Evolutionary conservation across 2,797 vertebrate genomes (phyloP).

Genomic region (Pogonophryne albipinna): DNA sequence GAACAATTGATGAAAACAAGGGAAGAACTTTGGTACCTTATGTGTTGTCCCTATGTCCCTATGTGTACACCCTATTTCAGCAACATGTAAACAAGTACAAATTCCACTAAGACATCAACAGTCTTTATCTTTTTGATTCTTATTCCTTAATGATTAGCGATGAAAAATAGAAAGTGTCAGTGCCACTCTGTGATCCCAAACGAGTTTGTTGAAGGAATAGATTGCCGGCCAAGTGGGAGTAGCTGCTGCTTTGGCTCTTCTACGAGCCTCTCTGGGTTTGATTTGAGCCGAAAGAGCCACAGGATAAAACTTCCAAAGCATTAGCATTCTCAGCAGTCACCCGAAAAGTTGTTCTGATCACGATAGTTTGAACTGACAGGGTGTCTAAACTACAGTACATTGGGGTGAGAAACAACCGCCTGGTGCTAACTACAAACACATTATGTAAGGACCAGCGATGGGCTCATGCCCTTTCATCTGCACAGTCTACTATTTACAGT

Average conservation of each 20-base stretch:
- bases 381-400: conserved; percentile 82
- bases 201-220: conserved; percentile 83
- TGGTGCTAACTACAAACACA: conserved; percentile 82
- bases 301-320: conserved; percentile 81
- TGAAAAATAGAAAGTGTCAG: conserved; percentile 33
- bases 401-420: conserved; percentile 85
- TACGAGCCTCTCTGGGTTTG: conserved; percentile 86
- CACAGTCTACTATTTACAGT: conserved; percentile 55
- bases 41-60: too few species aligned
- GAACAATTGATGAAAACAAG: conserved; percentile 7
- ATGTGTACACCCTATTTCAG: conserved; percentile 6
- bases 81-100: conserved; percentile 25
- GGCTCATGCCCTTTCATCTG: conserved; percentile 68
- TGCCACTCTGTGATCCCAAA: conserved; percentile 85
- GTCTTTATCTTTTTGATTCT: conserved; percentile 25
- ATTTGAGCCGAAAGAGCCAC: conserved; percentile 87
- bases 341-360: conserved; percentile 85
- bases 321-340: conserved; percentile 86
- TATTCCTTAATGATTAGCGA: conserved; percentile 7
- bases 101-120: background rate
- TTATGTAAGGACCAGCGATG: conserved; percentile 67
- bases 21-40: background rate
- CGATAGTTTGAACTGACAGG: conserved; percentile 88
- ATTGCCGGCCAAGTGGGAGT: conserved; percentile 74
- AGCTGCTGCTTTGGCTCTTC: conserved; percentile 82